phyloP scores from a whole-genome alignment of 2,113 vertebrate species.

The Rhinoptilus africanus region DNA sequence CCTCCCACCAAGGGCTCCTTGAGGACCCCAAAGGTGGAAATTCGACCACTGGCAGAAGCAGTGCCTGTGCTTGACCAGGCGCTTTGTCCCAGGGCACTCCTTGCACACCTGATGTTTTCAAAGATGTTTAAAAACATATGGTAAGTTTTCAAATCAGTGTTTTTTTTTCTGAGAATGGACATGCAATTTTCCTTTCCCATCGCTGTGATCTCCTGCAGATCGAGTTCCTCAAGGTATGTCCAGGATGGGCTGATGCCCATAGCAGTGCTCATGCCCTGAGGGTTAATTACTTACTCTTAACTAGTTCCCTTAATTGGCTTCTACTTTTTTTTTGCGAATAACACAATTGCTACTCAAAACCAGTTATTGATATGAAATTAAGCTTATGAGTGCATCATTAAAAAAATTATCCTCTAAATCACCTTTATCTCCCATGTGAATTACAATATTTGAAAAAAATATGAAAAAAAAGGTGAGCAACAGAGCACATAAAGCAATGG shows the following conservation, averaged over 20 bases:
- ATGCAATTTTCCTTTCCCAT: neutral
- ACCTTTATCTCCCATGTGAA: neutral
- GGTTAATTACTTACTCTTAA: neutral
- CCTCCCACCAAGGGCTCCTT: neutral
- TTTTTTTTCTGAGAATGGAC: neutral
- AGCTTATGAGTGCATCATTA: neutral
- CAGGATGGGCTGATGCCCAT: neutral
- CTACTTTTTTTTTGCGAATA: neutral
- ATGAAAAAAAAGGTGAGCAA: neutral
- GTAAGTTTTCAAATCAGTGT: neutral
- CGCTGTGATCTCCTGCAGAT: neutral
- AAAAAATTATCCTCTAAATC: neutral
- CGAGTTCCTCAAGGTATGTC: neutral
- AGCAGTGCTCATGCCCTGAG: neutral
- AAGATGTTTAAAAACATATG: neutral
- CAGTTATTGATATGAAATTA: neutral
- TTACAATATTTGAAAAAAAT: neutral
- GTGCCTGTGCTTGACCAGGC: neutral
- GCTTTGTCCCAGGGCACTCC: neutral
- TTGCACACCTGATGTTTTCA: no score
- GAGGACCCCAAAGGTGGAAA: neutral
- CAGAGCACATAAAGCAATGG: no score
- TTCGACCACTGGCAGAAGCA: neutral
- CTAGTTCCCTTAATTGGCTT: neutral
- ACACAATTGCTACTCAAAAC: neutral